Conservation (phyloP, 2,888 invertebrate genomes). For the Orthosia gothica region DNA sequence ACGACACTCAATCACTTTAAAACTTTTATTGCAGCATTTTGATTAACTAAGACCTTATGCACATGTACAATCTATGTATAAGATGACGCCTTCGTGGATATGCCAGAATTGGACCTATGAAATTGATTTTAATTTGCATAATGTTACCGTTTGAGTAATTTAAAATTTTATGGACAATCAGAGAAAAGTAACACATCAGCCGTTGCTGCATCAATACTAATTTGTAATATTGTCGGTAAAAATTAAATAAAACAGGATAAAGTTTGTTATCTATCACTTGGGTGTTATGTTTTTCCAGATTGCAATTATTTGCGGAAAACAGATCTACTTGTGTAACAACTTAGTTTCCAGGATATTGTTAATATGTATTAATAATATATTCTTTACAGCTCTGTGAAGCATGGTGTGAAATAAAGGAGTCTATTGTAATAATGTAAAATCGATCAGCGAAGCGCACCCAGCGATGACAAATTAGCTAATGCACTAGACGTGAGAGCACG, state of each 20-base stretch:
- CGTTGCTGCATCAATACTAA: constrained; percentile 65
- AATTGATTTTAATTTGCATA: constrained; percentile 80
- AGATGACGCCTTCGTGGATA: constrained; percentile 65
- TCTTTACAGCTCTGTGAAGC: constrained; percentile 42
- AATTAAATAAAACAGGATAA: constrained; percentile 34
- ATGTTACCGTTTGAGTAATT: constrained; percentile 82
- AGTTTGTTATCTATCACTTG: not conserved
- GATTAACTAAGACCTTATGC: constrained; percentile 59
- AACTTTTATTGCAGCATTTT: constrained; percentile 68
- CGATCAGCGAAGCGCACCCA: constrained; percentile 75
- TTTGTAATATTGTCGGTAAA: constrained; percentile 66
- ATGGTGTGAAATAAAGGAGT: constrained; percentile 57
- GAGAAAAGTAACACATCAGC: constrained; percentile 67
- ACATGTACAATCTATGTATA: constrained; percentile 43
- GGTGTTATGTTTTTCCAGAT: not conserved
- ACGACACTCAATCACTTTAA: constrained; percentile 62
- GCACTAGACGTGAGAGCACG: constrained; percentile 87
- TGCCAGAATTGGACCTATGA: constrained; percentile 72
- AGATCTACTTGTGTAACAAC: not conserved
- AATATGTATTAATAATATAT: constrained; percentile 11
- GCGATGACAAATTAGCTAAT: constrained; percentile 88
- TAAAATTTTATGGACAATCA: constrained; percentile 83
- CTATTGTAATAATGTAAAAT: constrained; percentile 71
- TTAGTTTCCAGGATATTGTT: constrained; percentile 10
- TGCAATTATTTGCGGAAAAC: not conserved